These are phyloP conservation scores for Gasteruption jaculator DNA, from an alignment of 2,888 invertebrate genomes.

Conservation along the genomic window DNA sequence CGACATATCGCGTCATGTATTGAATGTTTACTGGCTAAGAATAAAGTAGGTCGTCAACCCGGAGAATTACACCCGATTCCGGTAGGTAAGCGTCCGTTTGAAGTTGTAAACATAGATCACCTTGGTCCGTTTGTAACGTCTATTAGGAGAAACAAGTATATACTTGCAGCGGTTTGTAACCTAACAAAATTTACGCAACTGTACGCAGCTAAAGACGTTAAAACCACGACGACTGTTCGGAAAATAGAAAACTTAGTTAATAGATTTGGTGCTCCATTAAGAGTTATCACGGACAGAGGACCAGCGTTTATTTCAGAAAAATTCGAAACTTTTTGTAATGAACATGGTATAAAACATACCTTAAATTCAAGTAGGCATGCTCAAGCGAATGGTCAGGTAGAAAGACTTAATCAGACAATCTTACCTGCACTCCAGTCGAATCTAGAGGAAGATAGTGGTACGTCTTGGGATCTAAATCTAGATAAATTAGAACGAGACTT, in stretches of 20 bases:
- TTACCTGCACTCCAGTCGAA: slow-evolving; percentile 13
- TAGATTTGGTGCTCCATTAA: slow-evolving; percentile 23
- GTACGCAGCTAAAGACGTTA: slow-evolving; percentile 5
- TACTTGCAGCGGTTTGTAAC: slow-evolving; percentile 25
- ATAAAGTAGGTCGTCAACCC: slow-evolving; percentile 19
- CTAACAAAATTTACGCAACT: slow-evolving; percentile 23
- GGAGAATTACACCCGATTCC: slow-evolving; percentile 28
- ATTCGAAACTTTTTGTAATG: slow-evolving; percentile 19
- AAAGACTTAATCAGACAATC: slow-evolving; percentile 21
- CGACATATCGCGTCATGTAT: slow-evolving; percentile 23
- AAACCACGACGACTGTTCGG: slow-evolving; percentile 7
- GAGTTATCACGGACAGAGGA: slow-evolving; percentile 16
- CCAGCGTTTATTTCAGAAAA: too few relatives aligned
- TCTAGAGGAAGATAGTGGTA: slow-evolving; percentile 5
- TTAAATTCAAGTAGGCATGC: slow-evolving; percentile 24
- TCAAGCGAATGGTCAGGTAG: slow-evolving; percentile 24
- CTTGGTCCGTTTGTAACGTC: slow-evolving; percentile 24
- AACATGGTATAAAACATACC: slow-evolving; percentile 19
- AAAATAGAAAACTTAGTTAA: slow-evolving; percentile 19
- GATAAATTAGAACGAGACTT: slow-evolving; percentile 17
- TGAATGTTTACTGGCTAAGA: slow-evolving; percentile 24
- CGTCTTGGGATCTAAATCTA: slow-evolving; percentile 17
- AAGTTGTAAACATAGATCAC: slow-evolving; percentile 25
- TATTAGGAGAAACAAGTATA: slow-evolving; percentile 19
- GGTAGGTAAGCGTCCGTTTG: slow-evolving; percentile 23